phyloP scores from a whole-genome alignment of 1,140 invertebrate genomes.

The Pseudachorutes palmiensis region DNA sequence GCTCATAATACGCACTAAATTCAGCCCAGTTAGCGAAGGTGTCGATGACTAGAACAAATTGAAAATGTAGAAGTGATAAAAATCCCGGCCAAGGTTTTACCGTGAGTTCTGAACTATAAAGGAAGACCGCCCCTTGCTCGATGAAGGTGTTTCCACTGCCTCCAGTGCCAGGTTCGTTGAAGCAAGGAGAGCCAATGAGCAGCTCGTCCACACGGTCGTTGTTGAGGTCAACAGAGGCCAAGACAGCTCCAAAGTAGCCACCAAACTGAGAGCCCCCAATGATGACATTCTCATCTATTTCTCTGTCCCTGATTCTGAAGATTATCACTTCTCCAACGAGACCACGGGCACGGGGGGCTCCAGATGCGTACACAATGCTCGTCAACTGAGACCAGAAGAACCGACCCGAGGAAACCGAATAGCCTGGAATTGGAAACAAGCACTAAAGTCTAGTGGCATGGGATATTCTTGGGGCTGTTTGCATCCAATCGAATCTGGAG shows the following conservation, averaged over 20 bases:
- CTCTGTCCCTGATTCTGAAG: conserved; percentile 30
- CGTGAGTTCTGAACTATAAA: neutral
- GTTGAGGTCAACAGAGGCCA: conserved; percentile 62
- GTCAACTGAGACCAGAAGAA: too few relatives aligned
- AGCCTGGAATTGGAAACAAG: too few relatives aligned
- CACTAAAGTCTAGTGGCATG: too few relatives aligned
- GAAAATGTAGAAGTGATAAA: too few relatives aligned
- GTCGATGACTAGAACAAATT: too few relatives aligned
- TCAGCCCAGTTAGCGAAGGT: too few relatives aligned
- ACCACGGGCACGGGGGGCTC: conserved; percentile 49
- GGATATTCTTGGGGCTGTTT: too few relatives aligned
- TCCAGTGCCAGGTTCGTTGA: conserved; percentile 37
- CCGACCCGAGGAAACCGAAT: too few relatives aligned
- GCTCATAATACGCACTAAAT: neutral
- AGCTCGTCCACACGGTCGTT: conserved; percentile 61
- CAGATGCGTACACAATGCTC: conserved; percentile 46
- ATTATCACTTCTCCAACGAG: conserved; percentile 39
- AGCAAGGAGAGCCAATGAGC: conserved; percentile 69
- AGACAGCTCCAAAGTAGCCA: conserved; percentile 64
- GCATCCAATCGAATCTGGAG: too few relatives aligned
- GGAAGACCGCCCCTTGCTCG: neutral
- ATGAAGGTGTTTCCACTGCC: neutral
- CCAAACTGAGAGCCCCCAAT: conserved; percentile 55
- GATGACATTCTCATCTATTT: conserved; percentile 28
- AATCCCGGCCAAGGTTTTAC: too few relatives aligned